Conservation (phyloP, 2,113 vertebrate species). For the Strix aluco region DNA sequence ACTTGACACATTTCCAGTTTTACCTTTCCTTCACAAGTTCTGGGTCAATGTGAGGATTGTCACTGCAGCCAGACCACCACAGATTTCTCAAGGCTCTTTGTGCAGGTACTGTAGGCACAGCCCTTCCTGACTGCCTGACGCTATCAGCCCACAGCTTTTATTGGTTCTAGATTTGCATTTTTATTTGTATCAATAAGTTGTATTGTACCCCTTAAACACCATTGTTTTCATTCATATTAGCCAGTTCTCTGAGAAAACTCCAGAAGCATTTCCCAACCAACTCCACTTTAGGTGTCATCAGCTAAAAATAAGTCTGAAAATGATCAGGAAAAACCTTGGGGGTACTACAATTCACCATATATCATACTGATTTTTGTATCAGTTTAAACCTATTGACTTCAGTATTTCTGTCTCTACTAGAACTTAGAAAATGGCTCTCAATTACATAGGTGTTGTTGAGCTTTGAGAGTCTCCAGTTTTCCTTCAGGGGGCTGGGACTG, state of each 20-base stretch:
- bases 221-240: not conserved
- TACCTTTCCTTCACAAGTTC: not conserved
- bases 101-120: not conserved
- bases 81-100: not conserved
- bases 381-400: not conserved
- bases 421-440: not conserved
- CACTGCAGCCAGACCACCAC: not conserved
- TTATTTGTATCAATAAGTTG: not conserved
- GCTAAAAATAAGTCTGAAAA: not conserved
- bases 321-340: not conserved
- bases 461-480: not conserved
- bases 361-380: not conserved
- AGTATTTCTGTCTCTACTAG: not conserved
- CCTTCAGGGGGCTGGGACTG: not conserved
- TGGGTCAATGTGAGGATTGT: not conserved
- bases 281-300: not conserved
- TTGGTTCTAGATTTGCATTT: not conserved
- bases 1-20: not conserved
- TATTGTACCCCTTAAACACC: fast-evolving
- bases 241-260: not conserved
- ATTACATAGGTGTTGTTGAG: not conserved
- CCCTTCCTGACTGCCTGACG: not conserved
- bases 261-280: not conserved
- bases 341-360: not conserved
- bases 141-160: not conserved